Conservation (phyloP, 2,113 vertebrate species). For the Anarrhichthys ocellatus region DNA sequence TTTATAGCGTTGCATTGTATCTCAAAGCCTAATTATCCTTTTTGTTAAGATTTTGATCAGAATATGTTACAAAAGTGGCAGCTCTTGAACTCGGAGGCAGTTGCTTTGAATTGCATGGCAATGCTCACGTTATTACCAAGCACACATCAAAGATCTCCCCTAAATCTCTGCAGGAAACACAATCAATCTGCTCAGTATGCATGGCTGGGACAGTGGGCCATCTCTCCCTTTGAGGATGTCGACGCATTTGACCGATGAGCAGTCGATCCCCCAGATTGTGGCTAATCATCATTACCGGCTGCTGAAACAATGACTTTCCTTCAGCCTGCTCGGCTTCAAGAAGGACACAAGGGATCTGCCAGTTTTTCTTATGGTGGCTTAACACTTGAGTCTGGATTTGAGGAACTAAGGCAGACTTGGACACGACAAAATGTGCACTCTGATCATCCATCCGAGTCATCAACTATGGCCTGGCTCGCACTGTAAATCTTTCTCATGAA, state of each 20-base stretch:
- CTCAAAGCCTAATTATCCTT: constrained; percentile 45
- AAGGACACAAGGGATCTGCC: constrained; percentile 78
- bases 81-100: constrained; percentile 50
- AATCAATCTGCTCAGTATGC: constrained; percentile 79
- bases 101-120: constrained; percentile 56
- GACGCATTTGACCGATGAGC: constrained; percentile 83
- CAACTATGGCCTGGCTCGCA: constrained; percentile 37
- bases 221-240: constrained; percentile 78
- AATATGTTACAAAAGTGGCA: constrained; percentile 28
- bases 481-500: constrained; percentile 35
- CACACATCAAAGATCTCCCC: constrained; percentile 78
- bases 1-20: constrained; percentile 22
- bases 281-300: constrained; percentile 81
- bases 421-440: constrained; percentile 71
- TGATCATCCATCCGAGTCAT: constrained; percentile 69
- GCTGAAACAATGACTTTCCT: constrained; percentile 83
- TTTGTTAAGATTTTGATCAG: constrained; percentile 35
- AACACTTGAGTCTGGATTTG: constrained; percentile 75
- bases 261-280: constrained; percentile 84
- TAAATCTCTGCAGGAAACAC: constrained; percentile 73
- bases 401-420: constrained; percentile 76
- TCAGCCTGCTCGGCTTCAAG: constrained; percentile 79
- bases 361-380: constrained; percentile 74
- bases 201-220: constrained; percentile 66
- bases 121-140: constrained; percentile 70